Evolutionary conservation across 2,113 vertebrate species (phyloP), one percentile per base, ranked within the genome.

Genomic region (Sorex fumeus): DNA sequence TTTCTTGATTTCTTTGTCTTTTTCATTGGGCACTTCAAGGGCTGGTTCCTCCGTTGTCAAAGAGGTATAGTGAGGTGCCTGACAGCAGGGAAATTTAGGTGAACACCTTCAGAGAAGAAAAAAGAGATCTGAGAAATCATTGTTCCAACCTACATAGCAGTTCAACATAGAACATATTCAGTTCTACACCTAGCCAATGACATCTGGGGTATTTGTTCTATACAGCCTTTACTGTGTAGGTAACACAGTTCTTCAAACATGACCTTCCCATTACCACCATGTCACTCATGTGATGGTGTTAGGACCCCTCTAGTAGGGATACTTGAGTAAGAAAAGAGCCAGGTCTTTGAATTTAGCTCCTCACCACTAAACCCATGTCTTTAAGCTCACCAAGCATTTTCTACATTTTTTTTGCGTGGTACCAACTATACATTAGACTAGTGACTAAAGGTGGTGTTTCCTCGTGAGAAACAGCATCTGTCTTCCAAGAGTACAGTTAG

Each of bases 1-100:
- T 87, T 1, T 25, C 87, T 30, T 87, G 76, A 80, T 82, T 47
- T 40, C 64, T 87, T 84, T 72, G 57, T 62, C n/a, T 25, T 89
- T 94, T 91, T 84, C 16, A 83, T 57, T 16, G 71, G n/a, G 15
- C 75, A 36, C 25, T 93, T 78, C 71, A 0, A 6, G 30, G 82
- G 45, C 23, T 50, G 40, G 3, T n/a, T 91, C 57, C 47, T 1
- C 3, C 34, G 2, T 74, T 53, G 27, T 76, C 57, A 76, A 88
- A 85, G 75, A 84, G 43, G 43, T 85, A 40, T 64, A 4, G 5
- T 62, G 40, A 74, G 32, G 19, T 67, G 12, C 15, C 30, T 79
- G 76, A 88, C 34, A 66, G 30, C 16, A 74, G 69, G 32, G 40
- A 40, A 3, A 4, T 40, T 40, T 40, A 40, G 40, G n/a, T n/a